Conservation (phyloP, 1,140 invertebrate species). For the Heliconius congener region DNA sequence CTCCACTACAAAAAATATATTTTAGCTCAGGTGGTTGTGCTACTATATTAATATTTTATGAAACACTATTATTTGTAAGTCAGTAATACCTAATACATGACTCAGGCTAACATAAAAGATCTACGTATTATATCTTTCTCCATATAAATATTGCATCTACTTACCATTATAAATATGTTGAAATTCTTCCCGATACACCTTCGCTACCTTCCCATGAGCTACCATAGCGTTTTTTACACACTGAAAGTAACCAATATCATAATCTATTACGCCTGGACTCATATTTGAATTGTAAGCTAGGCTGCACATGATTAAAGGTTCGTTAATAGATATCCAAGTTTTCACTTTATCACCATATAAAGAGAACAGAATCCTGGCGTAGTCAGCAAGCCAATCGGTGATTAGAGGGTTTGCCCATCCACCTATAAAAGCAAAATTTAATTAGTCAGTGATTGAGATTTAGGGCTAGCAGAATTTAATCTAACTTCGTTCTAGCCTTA, state of each 20-base stretch:
- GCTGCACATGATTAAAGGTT: constrained; percentile 82
- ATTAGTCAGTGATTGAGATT: neutral
- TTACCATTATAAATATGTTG: constrained; percentile 56
- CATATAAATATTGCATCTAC: constrained; percentile 10
- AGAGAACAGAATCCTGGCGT: constrained; percentile 81
- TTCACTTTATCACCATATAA: constrained; percentile 83
- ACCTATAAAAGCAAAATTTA: constrained; percentile 6
- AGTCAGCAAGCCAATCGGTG: constrained; percentile 83
- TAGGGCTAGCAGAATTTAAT: no score
- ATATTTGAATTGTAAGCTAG: constrained; percentile 50
- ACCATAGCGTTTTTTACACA: constrained; percentile 81
- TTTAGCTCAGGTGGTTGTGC: no score
- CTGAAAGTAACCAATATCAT: constrained; percentile 73
- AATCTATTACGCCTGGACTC: constrained; percentile 25
- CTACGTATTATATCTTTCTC: neutral
- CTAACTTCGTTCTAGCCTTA: no score
- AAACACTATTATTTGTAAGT: no score
- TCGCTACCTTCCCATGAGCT: constrained; percentile 82
- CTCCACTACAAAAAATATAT: no score
- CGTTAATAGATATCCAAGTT: constrained; percentile 86
- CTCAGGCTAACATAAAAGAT: no score
- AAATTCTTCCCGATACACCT: constrained; percentile 77
- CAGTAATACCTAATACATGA: no score
- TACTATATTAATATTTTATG: no score
- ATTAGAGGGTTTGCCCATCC: constrained; percentile 64